Conservation (phyloP, 2,888 invertebrate species). For the Drosophila setosimentum region DNA sequence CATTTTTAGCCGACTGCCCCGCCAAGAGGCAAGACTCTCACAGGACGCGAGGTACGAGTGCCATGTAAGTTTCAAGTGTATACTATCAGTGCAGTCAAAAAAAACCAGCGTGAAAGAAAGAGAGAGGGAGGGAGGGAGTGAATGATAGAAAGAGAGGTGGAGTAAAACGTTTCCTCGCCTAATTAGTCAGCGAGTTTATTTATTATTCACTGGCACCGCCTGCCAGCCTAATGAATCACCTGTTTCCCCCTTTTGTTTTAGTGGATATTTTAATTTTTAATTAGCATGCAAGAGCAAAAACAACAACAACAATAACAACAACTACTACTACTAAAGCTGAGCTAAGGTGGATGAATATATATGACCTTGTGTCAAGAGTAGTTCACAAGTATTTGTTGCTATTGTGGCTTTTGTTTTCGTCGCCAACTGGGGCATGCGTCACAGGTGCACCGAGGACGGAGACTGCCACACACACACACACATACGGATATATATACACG, state of each 20-base stretch:
- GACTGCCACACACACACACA: conserved; percentile 23
- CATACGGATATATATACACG: not conserved
- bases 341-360: conserved; percentile 64
- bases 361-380: conserved; percentile 63
- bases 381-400: conserved; percentile 59
- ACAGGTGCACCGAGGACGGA: conserved; percentile 66
- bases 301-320: conserved; percentile 13
- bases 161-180: conserved; percentile 58
- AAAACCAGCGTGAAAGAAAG: not conserved
- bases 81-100: conserved; percentile 42
- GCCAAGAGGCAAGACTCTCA: conserved; percentile 59
- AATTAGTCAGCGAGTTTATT: conserved; percentile 78
- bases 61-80: conserved; percentile 72
- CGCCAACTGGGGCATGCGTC: conserved; percentile 61
- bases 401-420: conserved; percentile 37
- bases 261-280: conserved; percentile 79
- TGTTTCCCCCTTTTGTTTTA: conserved; percentile 58
- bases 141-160: not conserved
- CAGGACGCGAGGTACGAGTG: conserved; percentile 66
- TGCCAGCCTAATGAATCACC: conserved; percentile 78
- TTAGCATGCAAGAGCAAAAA: conserved; percentile 67
- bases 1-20: conserved; percentile 59
- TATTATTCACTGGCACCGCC: conserved; percentile 77
- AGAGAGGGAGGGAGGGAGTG: not conserved
- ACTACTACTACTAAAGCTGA: conserved; percentile 11